Base-by-base conservation (phyloP, 2,888 invertebrate species). In the Eupithecia insigniata region DNA sequence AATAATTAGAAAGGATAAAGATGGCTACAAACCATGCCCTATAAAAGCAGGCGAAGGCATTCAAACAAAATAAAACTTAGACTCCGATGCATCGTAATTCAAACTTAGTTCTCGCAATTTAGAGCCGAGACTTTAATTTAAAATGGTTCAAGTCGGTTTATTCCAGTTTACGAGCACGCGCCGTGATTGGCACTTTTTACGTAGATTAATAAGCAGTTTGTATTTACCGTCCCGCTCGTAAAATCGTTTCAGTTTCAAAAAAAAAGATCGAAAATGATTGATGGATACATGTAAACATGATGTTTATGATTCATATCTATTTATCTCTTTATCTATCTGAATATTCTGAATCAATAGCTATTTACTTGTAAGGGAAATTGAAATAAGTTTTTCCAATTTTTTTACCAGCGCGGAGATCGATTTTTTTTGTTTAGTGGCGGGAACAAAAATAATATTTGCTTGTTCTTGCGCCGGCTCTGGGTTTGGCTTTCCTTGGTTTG, bases 61-160 rank as follows among this genome's bases (percentile, higher is more conserved):
- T 58, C 62, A 62, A 71, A 60, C 22, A 7, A 64, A 46, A 65
- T 46, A 34, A 66, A 46, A 32, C 36, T 30, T 30, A 79, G 80
- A 82, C 81, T 75, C 76, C 78, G 79, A 82, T 82, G 83, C 80
- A 77, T 82, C 79, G 81, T 84, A 84, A 84, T 85, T 87, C 83
- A 83, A 81, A 81, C 78, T 80, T 79, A 76, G 74, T 76, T 66
- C 58, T 66, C 58, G 69, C 72, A 70, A 71, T 66, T 66, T 67
- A 34, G 71, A 73, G 65, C 64, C 70, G 64, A 55, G 70, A 72
- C 72, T 76, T 87, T 88, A 85, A 88, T 86, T 86, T 86, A 80
- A 83, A 87, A 82, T 84, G 83, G 84, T 86, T 86, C n/a, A 80
- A 83, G 87, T 82, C 83, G 83, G 84, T 85, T 86, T 86, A 87